A percentile compares a stretch with the other conserved stretches of the same genome.
Evolutionary conservation across 2,113 vertebrate species (phyloP).

Genomic region (Neotoma lepida): DNA sequence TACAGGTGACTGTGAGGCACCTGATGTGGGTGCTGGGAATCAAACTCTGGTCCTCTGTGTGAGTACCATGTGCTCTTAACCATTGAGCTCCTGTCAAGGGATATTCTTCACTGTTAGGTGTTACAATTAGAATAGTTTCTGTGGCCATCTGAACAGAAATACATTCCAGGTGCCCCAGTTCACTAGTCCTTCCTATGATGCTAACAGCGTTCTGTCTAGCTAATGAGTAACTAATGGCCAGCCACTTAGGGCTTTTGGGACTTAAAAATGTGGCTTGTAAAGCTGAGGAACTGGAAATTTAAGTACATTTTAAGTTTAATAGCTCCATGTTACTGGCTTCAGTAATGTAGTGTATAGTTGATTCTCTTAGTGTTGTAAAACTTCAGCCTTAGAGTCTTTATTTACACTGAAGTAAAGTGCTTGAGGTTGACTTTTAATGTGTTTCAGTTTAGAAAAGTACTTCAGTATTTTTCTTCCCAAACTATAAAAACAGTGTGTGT

Average conservation of each 20-base stretch:
- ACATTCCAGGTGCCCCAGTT: neutral
- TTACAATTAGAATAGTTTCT: neutral
- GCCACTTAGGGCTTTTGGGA: neutral
- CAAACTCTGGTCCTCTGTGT: neutral
- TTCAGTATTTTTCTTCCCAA: neutral
- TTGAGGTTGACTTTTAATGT: constrained; percentile 19
- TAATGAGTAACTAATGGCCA: neutral
- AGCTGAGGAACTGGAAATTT: neutral
- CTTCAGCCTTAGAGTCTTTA: constrained; percentile 15
- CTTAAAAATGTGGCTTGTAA: constrained; percentile 31
- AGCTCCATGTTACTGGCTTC: neutral
- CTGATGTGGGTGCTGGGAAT: neutral
- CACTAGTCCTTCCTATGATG: neutral
- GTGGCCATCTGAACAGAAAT: neutral
- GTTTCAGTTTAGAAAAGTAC: constrained; percentile 1
- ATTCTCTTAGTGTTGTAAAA: constrained; percentile 9
- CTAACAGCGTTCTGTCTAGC: neutral
- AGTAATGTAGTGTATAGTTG: neutral
- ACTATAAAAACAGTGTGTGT: neutral
- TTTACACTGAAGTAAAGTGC: constrained; percentile 14
- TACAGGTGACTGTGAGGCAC: neutral
- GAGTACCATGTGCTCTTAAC: neutral
- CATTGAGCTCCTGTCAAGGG: neutral
- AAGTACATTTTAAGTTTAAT: constrained; percentile 26
- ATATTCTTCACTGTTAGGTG: constrained; percentile 33